These are phyloP conservation scores for Drosophila eohydei DNA, from an alignment of 2,888 invertebrate genomes.

Conservation along the genomic window DNA sequence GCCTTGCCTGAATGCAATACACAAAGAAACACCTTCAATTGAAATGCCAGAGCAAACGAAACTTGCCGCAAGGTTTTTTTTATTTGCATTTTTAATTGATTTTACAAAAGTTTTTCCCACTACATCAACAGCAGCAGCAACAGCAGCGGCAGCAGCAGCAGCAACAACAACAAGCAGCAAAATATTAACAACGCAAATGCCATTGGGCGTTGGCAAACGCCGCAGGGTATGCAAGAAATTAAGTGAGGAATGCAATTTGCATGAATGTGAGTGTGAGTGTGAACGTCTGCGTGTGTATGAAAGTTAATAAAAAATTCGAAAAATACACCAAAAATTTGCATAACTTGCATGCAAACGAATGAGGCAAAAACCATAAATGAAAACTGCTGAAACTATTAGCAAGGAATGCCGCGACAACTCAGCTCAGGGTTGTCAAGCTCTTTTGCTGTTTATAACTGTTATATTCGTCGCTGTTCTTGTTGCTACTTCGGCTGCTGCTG, in stretches of 20 bases:
- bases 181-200: slow-evolving; percentile 57
- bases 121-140: slow-evolving; percentile 17
- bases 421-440: slow-evolving; percentile 64
- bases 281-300: slow-evolving; percentile 8
- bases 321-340: slow-evolving; percentile 40
- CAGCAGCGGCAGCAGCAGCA: neutral
- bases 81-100: slow-evolving; percentile 72
- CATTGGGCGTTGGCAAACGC: slow-evolving; percentile 28
- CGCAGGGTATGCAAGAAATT: slow-evolving; percentile 73
- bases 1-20: slow-evolving; percentile 27
- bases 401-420: slow-evolving; percentile 65
- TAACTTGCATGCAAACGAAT: slow-evolving; percentile 30
- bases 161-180: slow-evolving; percentile 34
- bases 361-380: slow-evolving; percentile 51
- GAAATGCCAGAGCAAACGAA: slow-evolving; percentile 53
- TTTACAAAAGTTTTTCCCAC: slow-evolving; percentile 55
- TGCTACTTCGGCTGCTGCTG: slow-evolving; percentile 28
- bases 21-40: slow-evolving; percentile 66
- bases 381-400: slow-evolving; percentile 71
- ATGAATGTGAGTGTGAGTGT: slow-evolving; percentile 13
- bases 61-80: slow-evolving; percentile 57
- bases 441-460: slow-evolving; percentile 43
- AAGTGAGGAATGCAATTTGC: slow-evolving; percentile 67
- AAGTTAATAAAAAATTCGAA: slow-evolving; percentile 54
- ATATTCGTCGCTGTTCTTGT: slow-evolving; percentile 30